Percentiles rank a stretch among this genome's conserved stretches.
phyloP scores from a whole-genome alignment of 53 echinoderm and acorn worm genomes.

The Holothuria leucospilota region DNA sequence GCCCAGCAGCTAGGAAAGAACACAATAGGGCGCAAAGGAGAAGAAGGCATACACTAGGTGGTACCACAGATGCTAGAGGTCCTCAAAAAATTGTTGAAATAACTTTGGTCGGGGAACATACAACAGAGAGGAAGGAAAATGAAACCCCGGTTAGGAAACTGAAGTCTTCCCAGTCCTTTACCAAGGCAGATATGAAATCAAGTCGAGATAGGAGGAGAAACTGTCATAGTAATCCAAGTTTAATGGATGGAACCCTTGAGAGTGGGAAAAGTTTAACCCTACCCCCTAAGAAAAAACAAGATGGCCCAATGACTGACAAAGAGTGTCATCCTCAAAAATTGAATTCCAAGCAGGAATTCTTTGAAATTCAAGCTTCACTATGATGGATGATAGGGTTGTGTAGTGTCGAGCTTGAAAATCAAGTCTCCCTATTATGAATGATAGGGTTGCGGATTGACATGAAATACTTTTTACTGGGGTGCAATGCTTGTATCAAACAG shows the following conservation, averaged over 20 bases:
- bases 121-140: neutral
- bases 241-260: constrained; percentile 10
- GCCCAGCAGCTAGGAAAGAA: constrained; percentile 4
- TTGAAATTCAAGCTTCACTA: constrained; percentile 70
- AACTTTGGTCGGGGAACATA: constrained; percentile 42
- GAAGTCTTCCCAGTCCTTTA: constrained; percentile 13
- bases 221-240: constrained; percentile 30
- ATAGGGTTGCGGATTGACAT: too few relatives aligned
- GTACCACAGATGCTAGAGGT: constrained; percentile 75
- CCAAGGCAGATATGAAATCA: constrained; percentile 1
- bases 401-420: too few relatives aligned
- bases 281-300: constrained; percentile 4
- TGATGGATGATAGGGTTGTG: constrained; percentile 23
- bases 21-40: constrained; percentile 54
- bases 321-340: constrained; percentile 66
- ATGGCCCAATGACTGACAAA: constrained; percentile 38
- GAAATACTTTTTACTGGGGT: too few relatives aligned
- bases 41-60: constrained; percentile 86
- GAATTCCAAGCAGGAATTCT: constrained; percentile 61
- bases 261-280: constrained; percentile 13
- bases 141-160: constrained; percentile 16
- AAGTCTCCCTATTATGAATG: too few relatives aligned
- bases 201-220: constrained; percentile 1
- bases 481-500: too few relatives aligned
- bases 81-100: constrained; percentile 61